A percentile compares a stretch with the other conserved stretches of the same genome.
Evolutionary conservation across 1,140 invertebrate genomes (phyloP).

Genomic region (Stegodyphus dumicola): DNA sequence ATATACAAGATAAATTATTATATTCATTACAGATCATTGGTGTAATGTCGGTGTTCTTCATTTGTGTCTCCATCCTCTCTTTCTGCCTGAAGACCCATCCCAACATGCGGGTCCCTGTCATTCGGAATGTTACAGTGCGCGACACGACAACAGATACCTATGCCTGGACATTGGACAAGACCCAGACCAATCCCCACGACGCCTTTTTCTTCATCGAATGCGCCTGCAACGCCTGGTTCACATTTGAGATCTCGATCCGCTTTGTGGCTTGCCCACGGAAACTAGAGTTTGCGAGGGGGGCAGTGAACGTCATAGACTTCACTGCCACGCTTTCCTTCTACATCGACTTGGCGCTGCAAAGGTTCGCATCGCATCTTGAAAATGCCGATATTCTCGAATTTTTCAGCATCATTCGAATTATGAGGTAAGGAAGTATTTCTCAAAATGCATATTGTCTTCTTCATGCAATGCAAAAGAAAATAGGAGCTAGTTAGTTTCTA

Average conservation of each 20-base stretch:
- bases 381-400: conserved; percentile 80
- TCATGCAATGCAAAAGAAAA: no score
- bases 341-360: conserved; percentile 89
- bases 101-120: conserved; percentile 79
- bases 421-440: conserved; percentile 74
- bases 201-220: conserved; percentile 93
- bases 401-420: conserved; percentile 98
- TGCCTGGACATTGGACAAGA: conserved; percentile 73
- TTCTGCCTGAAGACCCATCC: conserved; percentile 96
- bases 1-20: neutral
- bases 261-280: conserved; percentile 91
- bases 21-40: conserved; percentile 75
- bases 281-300: conserved; percentile 90
- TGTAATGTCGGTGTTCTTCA: conserved; percentile 90
- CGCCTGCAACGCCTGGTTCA: conserved; percentile 95
- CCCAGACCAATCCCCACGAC: conserved; percentile 82
- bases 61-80: conserved; percentile 89
- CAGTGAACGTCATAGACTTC: conserved; percentile 98
- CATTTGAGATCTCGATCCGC: conserved; percentile 88
- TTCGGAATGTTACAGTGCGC: conserved; percentile 72
- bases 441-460: no score
- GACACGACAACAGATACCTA: conserved; percentile 59
- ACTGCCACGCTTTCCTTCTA: conserved; percentile 98
- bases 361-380: conserved; percentile 86
- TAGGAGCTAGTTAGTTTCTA: no score